A percentile compares a stretch with the other conserved stretches of the same genome.
phyloP scores from a whole-genome alignment of 2,888 invertebrate genomes.

The Octonoba sinensis region DNA sequence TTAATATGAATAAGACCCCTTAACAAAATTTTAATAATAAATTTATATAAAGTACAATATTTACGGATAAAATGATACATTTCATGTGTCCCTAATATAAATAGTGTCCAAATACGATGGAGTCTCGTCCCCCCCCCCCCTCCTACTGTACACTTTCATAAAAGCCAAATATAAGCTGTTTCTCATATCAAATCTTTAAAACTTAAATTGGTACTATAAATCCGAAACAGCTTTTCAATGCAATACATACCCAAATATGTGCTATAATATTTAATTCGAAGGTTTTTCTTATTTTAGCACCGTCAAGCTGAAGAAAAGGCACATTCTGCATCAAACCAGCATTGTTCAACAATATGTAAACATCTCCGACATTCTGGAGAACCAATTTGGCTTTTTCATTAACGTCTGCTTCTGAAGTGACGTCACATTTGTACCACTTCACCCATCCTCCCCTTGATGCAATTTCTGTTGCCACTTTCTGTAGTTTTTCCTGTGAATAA shows the following conservation, averaged over 20 bases:
- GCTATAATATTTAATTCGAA: constrained; percentile 84
- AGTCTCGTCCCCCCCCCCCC: too few species aligned
- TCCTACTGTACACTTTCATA: too few species aligned
- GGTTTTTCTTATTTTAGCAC: constrained; percentile 78
- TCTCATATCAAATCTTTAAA: too few species aligned
- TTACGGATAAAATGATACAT: too few species aligned
- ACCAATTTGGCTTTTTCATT: constrained; percentile 76
- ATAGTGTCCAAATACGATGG: too few species aligned
- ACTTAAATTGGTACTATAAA: too few species aligned
- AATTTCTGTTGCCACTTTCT: constrained; percentile 61
- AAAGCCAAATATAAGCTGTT: too few species aligned
- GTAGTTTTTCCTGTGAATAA: constrained; percentile 24
- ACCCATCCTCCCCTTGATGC: constrained; percentile 67
- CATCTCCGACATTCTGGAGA: constrained; percentile 80
- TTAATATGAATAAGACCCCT: too few species aligned
- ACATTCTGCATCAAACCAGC: constrained; percentile 89
- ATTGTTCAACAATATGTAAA: constrained; percentile 86
- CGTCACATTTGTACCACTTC: constrained; percentile 78
- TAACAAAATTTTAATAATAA: too few species aligned
- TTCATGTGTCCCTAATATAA: too few species aligned
- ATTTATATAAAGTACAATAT: too few species aligned
- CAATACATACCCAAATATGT: constrained; percentile 82
- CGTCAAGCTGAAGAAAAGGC: constrained; percentile 77
- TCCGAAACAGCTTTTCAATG: background rate
- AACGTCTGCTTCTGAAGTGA: constrained; percentile 80